Conservation (phyloP, 2,113 vertebrate genomes). For the Poeciliopsis retropinna region DNA sequence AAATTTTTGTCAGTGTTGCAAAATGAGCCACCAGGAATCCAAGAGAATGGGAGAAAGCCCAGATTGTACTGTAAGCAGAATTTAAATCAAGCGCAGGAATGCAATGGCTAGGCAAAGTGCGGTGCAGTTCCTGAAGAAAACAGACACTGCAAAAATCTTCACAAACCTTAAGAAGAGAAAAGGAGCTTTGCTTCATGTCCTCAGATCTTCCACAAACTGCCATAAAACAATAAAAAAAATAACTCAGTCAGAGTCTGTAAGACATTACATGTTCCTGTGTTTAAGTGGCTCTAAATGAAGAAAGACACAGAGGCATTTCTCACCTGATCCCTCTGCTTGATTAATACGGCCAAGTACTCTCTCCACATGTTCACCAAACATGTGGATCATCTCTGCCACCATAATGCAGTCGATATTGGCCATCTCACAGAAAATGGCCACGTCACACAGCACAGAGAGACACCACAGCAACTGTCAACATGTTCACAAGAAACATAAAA, state of each 20-base stretch:
- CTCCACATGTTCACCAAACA: constrained; percentile 82
- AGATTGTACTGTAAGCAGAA: no score
- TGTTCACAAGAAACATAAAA: neutral
- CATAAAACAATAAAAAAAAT: constrained; percentile 5
- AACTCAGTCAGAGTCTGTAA: neutral
- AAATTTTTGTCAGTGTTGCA: no score
- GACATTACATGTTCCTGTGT: neutral
- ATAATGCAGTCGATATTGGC: constrained; percentile 74
- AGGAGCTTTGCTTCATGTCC: constrained; percentile 8
- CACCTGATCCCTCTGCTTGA: constrained; percentile 21
- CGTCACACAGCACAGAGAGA: constrained; percentile 85
- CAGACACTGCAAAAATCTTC: neutral
- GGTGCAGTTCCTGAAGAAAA: no score
- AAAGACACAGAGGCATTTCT: neutral
- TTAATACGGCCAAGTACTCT: constrained; percentile 65
- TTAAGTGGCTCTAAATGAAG: constrained; percentile 9
- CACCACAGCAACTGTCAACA: constrained; percentile 86
- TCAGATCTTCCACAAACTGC: constrained; percentile 1
- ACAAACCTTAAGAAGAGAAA: constrained; percentile 53
- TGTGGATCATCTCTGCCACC: constrained; percentile 83
- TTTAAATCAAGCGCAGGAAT: no score
- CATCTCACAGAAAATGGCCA: constrained; percentile 78
- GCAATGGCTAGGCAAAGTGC: no score
- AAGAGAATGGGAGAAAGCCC: no score
- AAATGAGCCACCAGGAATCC: no score